phyloP scores from a whole-genome alignment of 2,113 vertebrate species.

The Heptranchias perlo region DNA sequence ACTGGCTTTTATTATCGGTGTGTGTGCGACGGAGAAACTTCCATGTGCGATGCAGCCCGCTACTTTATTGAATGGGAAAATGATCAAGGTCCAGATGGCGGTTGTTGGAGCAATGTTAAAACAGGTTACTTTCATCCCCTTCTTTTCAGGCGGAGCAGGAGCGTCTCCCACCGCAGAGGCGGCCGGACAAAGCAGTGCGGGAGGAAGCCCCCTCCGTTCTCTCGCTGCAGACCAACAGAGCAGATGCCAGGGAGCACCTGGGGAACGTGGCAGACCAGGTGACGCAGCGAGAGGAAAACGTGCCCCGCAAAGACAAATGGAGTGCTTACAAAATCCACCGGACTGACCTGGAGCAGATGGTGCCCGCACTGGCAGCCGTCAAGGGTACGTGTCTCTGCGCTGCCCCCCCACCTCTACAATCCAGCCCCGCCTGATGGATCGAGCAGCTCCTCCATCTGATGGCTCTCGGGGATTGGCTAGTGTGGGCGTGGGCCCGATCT shows the following conservation, averaged over 20 bases:
- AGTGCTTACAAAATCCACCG: neutral
- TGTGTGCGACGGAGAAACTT: neutral
- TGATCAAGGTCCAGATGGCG: no score
- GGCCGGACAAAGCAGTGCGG: neutral
- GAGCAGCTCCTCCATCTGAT: no score
- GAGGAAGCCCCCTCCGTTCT: neutral
- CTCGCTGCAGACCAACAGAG: neutral
- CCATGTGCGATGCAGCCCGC: neutral
- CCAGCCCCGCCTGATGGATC: no score
- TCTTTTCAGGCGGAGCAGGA: neutral
- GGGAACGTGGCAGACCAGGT: neutral
- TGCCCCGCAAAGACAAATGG: neutral
- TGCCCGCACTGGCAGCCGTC: neutral
- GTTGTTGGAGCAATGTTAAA: no score
- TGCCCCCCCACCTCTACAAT: no score
- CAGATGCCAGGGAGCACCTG: neutral
- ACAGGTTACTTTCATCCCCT: no score
- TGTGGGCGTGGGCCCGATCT: no score
- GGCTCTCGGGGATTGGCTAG: no score
- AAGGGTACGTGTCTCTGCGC: neutral
- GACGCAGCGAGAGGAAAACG: neutral
- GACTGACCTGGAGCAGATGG: conserved; percentile 5
- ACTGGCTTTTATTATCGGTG: no score
- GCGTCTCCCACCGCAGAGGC: neutral
- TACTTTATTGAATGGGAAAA: no score